A percentile compares a stretch with the other conserved stretches of the same genome.
Conservation (phyloP, 2,797 vertebrate species). For the Eulemur albifrons region DNA sequence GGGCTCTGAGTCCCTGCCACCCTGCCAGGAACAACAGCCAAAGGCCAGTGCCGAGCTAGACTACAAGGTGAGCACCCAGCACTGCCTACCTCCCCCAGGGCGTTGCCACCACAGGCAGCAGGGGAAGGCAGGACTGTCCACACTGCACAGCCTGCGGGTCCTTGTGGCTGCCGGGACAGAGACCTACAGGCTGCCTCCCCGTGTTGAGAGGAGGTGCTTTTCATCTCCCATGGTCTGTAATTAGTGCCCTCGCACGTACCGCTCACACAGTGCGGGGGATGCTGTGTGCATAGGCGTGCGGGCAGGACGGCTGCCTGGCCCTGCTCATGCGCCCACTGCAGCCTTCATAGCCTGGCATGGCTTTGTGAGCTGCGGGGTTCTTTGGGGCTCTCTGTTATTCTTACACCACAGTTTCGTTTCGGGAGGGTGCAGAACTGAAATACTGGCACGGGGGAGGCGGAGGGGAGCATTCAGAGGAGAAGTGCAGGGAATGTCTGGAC, state of each 20-base stretch:
- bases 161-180: not conserved
- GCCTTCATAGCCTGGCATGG: not conserved
- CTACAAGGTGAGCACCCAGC: conserved; percentile 64
- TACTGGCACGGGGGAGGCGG: not conserved
- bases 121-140: not conserved
- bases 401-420: no score
- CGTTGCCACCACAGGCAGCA: rapidly evolving
- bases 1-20: not conserved
- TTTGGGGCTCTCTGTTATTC: not conserved
- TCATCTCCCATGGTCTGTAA: not conserved
- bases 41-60: conserved; percentile 41
- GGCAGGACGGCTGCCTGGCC: rapidly evolving
- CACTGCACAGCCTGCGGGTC: not conserved
- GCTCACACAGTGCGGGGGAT: not conserved
- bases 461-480: not conserved
- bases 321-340: not conserved
- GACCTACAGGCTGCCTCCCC: not conserved
- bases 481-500: rapidly evolving
- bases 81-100: rapidly evolving
- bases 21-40: conserved; percentile 22
- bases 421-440: not conserved
- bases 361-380: not conserved
- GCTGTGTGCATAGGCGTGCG: rapidly evolving
- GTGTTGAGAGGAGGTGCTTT: not conserved
- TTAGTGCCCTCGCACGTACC: not conserved